Conservation (phyloP, 2,888 invertebrate genomes). For the Petrolisthes cinctipes region DNA sequence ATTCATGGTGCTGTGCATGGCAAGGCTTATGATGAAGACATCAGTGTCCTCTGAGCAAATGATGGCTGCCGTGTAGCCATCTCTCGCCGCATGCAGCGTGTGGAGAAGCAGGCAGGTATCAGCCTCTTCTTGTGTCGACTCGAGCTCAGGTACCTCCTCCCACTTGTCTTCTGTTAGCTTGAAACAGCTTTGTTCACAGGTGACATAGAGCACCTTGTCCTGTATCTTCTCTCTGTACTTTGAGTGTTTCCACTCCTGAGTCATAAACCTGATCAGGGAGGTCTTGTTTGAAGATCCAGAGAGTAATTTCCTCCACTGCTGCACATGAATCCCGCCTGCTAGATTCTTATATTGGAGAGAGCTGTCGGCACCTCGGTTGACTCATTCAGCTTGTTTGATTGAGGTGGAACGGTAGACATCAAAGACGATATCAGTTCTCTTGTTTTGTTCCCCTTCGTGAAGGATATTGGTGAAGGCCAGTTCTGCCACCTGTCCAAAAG, state of each 20-base stretch:
- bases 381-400: background rate
- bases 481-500: slow-evolving; percentile 22
- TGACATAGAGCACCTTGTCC: slow-evolving; percentile 15
- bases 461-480: background rate
- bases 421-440: slow-evolving; percentile 6
- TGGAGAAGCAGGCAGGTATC: too few species aligned
- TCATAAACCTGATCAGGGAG: slow-evolving; percentile 17
- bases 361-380: too few species aligned
- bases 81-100: too few species aligned
- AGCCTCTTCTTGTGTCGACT: too few species aligned
- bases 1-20: too few species aligned
- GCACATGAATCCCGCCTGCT: background rate
- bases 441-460: background rate
- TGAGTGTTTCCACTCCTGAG: background rate
- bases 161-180: slow-evolving; percentile 12
- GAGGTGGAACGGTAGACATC: background rate
- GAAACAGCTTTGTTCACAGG: slow-evolving; percentile 17
- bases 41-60: too few species aligned
- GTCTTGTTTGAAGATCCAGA: slow-evolving; percentile 12
- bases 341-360: too few species aligned
- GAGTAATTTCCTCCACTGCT: slow-evolving; percentile 7
- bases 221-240: slow-evolving; percentile 1
- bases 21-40: too few species aligned
- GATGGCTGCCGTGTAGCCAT: too few species aligned
- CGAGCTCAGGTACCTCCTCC: too few species aligned